A percentile compares a stretch with the other conserved stretches of the same genome.
Conservation (phyloP, 2,888 invertebrate species). For the Epinotia ramella region DNA sequence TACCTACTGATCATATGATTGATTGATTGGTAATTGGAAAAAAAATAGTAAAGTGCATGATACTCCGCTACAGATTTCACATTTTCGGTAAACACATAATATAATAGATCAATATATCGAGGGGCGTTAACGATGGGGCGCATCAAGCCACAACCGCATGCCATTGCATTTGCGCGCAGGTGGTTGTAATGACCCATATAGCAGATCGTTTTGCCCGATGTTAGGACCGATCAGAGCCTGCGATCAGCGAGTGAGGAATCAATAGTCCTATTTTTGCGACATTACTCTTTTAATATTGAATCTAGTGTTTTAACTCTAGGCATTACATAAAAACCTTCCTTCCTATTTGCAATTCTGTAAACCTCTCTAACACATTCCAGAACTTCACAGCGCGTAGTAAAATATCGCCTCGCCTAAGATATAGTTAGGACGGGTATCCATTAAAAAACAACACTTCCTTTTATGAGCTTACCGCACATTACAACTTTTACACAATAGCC, state of each 20-base stretch:
- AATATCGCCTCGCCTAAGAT: background rate
- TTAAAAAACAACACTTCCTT: background rate
- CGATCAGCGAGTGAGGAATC: background rate
- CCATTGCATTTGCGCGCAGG: conserved; percentile 55
- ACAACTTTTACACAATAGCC: conserved; percentile 25
- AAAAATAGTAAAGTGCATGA: background rate
- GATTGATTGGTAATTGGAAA: background rate
- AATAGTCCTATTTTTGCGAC: too few relatives aligned
- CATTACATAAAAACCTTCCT: too few relatives aligned
- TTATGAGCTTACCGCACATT: conserved; percentile 4
- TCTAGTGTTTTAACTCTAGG: too few relatives aligned
- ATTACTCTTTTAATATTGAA: too few relatives aligned
- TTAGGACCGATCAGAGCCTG: conserved; percentile 42
- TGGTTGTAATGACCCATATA: conserved; percentile 55
- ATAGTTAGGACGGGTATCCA: background rate
- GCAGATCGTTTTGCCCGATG: conserved; percentile 55
- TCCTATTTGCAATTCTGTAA: too few relatives aligned
- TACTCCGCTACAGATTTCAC: background rate
- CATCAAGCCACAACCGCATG: conserved; percentile 53
- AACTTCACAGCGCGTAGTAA: background rate
- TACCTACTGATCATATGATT: background rate
- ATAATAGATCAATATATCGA: conserved; percentile 4
- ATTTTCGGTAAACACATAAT: background rate
- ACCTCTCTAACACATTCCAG: background rate
- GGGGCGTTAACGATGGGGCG: conserved; percentile 8